A percentile compares a stretch with the other conserved stretches of the same genome.
phyloP scores from a whole-genome alignment of 2,797 vertebrate genomes.

The Gymnoscopelus microlampas region DNA sequence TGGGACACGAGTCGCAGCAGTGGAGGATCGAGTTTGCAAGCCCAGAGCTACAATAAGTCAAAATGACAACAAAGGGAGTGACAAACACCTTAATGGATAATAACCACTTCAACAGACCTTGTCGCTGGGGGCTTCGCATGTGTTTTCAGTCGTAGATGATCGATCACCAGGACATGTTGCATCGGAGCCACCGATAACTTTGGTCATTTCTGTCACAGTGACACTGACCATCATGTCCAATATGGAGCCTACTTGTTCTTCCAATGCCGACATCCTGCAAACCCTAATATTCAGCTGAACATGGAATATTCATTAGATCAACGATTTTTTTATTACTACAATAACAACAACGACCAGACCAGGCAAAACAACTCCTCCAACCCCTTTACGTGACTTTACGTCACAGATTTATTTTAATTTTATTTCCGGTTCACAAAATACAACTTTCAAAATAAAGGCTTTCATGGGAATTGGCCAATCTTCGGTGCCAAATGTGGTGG shows the following conservation, averaged over 20 bases:
- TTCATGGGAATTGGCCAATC: too few relatives aligned
- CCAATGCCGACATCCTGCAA: slow-evolving; percentile 63
- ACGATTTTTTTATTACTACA: neutral
- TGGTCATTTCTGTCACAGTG: slow-evolving; percentile 67
- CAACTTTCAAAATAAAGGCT: neutral
- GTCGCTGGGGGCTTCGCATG: slow-evolving; percentile 13
- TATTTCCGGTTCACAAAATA: slow-evolving; percentile 38
- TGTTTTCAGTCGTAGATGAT: slow-evolving; percentile 4
- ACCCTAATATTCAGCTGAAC: neutral
- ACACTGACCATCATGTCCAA: slow-evolving; percentile 68
- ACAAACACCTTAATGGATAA: too few relatives aligned
- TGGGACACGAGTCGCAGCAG: neutral
- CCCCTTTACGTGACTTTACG: neutral
- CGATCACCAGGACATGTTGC: neutral
- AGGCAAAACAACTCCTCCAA: neutral
- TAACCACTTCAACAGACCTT: slow-evolving; percentile 34
- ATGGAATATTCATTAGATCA: neutral
- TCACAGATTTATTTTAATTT: neutral
- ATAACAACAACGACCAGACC: neutral
- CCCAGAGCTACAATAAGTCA: neutral
- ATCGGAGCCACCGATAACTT: slow-evolving; percentile 51
- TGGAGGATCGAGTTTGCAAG: neutral
- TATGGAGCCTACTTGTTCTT: slow-evolving; percentile 63
- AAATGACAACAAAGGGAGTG: too few relatives aligned
- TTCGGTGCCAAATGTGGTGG: too few relatives aligned